phyloP scores from a whole-genome alignment of 2,797 vertebrate species.

The Gambusia yucatana region DNA sequence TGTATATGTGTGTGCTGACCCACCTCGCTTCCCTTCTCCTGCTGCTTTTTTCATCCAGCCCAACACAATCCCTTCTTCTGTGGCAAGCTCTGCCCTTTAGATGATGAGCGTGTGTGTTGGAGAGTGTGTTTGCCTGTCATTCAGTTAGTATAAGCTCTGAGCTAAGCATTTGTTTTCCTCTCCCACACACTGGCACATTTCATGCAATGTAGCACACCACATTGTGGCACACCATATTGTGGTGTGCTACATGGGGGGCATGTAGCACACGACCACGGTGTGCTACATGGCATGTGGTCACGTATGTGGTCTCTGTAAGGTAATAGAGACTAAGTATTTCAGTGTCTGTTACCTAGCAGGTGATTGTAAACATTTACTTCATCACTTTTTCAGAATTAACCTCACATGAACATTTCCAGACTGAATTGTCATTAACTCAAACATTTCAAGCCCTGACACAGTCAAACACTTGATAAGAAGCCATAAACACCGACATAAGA shows the following conservation, averaged over 20 bases:
- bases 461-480: conserved; percentile 9
- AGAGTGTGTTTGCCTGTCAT: conserved; percentile 21
- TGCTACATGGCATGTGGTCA: no score
- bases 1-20: conserved; percentile 56
- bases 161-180: conserved; percentile 25
- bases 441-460: neutral
- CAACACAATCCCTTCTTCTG: conserved; percentile 56
- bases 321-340: neutral
- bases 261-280: no score
- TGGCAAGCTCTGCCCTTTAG: conserved; percentile 58
- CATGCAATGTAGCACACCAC: conserved; percentile 6
- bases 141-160: conserved; percentile 44
- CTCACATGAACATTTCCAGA: neutral
- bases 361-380: neutral
- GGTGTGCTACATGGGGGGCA: no score
- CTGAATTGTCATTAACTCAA: neutral
- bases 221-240: neutral
- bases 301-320: no score
- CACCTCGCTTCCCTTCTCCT: conserved; percentile 18
- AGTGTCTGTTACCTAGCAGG: neutral
- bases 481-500: neutral
- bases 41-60: conserved; percentile 16
- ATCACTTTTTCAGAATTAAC: neutral
- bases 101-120: conserved; percentile 28
- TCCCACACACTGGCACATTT: conserved; percentile 21